Evolutionary conservation across 2,113 vertebrate species (phyloP).

Genomic region (Chinchilla lanigera): DNA sequence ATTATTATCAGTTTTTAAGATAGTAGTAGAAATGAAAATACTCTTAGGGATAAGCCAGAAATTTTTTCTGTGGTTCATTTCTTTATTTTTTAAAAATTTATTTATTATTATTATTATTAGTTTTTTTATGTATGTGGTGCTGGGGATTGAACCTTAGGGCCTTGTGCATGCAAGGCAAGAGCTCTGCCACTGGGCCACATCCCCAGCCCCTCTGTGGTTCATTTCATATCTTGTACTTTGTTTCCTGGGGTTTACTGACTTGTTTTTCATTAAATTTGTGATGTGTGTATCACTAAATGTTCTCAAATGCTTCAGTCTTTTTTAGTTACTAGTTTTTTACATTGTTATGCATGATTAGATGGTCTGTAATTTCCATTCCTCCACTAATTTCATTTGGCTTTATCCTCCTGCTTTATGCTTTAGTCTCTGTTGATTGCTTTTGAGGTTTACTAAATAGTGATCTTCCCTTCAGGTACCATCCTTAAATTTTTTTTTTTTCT

Average conservation of each 20-base stretch:
- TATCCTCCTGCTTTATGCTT: neutral
- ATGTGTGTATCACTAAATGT: neutral
- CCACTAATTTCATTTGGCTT: neutral
- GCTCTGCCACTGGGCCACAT: no score
- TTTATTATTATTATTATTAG: no score
- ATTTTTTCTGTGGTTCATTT: no score
- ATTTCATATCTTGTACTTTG: neutral
- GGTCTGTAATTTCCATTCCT: neutral
- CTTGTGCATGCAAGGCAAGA: no score
- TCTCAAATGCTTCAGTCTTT: neutral
- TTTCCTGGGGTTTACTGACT: neutral
- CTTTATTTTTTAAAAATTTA: no score
- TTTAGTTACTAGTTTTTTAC: neutral
- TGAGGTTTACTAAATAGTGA: neutral
- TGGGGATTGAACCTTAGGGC: no score
- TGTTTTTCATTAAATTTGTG: constrained; percentile 32
- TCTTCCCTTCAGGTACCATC: neutral
- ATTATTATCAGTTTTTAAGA: neutral
- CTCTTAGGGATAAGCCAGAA: neutral
- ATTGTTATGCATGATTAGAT: neutral
- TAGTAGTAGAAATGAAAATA: constrained; percentile 18
- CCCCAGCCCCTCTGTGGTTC: no score
- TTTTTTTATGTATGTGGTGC: no score
- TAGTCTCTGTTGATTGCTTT: neutral
- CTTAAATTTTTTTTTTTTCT: constrained; percentile 34